Percentiles rank a stretch among this genome's conserved stretches.
phyloP scores from a whole-genome alignment of 1,140 invertebrate species.

The Marisa cornuarietis region DNA sequence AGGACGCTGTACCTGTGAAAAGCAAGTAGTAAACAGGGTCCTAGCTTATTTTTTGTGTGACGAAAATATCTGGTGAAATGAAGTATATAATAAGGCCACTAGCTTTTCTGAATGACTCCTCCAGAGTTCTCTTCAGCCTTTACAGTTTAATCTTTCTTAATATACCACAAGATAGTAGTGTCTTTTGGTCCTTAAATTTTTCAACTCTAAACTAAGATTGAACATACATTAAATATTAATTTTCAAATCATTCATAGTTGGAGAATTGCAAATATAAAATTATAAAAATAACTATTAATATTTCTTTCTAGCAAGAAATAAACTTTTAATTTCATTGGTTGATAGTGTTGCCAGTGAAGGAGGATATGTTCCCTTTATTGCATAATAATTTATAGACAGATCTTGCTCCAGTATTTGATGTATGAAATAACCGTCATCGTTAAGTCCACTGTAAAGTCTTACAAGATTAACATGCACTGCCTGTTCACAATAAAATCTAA shows the following conservation, averaged over 20 bases:
- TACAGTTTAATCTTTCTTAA: not conserved
- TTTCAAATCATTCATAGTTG: not conserved
- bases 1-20: conserved; percentile 71
- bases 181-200: not conserved
- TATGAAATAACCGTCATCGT: no score
- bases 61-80: not conserved
- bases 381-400: no score
- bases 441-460: no score
- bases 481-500: no score
- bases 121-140: not conserved
- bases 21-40: conserved; percentile 12
- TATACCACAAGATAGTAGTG: not conserved
- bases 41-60: not conserved
- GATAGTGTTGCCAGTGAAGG: not conserved
- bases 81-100: not conserved
- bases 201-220: not conserved
- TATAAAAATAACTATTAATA: not conserved
- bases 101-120: not conserved
- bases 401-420: no score
- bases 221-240: not conserved
- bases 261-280: not conserved
- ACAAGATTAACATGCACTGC: no score
- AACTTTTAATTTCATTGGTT: not conserved
- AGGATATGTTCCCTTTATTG: no score
- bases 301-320: not conserved